These are phyloP conservation scores for Philhelius pedissequus DNA, from an alignment of 2,888 invertebrate genomes.

Conservation along the genomic window DNA sequence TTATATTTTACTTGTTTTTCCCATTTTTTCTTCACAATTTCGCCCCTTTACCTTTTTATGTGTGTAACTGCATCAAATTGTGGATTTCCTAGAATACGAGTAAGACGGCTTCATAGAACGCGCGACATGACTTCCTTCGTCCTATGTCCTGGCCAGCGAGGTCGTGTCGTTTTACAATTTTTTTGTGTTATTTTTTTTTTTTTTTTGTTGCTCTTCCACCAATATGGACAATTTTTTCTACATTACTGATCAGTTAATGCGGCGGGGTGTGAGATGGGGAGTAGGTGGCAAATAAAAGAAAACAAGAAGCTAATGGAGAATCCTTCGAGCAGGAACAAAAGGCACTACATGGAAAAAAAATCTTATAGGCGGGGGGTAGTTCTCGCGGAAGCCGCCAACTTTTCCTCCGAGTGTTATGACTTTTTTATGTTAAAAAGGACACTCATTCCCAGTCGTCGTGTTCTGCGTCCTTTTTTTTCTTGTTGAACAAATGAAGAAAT, in stretches of 20 bases:
- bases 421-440: conserved; percentile 68
- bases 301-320: conserved; percentile 60
- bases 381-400: conserved; percentile 30
- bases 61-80: conserved; percentile 68
- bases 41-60: neutral
- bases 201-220: conserved; percentile 3
- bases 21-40: neutral
- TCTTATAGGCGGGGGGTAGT: conserved; percentile 34
- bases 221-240: conserved; percentile 65
- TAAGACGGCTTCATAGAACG: conserved; percentile 28
- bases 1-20: conserved; percentile 35
- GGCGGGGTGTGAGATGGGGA: neutral
- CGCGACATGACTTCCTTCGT: conserved; percentile 59
- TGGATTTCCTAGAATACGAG: conserved; percentile 54
- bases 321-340: conserved; percentile 38
- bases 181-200: too few species aligned
- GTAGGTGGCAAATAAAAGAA: conserved; percentile 59
- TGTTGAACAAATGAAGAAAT: conserved; percentile 60
- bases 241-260: conserved; percentile 34
- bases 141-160: conserved; percentile 44
- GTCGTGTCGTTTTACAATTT: neutral
- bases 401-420: conserved; percentile 58
- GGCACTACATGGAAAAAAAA: conserved; percentile 61
- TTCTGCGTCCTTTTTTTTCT: neutral
- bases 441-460: conserved; percentile 34